Conservation (phyloP, 2,113 vertebrate species). For the Hipposideros armiger region DNA sequence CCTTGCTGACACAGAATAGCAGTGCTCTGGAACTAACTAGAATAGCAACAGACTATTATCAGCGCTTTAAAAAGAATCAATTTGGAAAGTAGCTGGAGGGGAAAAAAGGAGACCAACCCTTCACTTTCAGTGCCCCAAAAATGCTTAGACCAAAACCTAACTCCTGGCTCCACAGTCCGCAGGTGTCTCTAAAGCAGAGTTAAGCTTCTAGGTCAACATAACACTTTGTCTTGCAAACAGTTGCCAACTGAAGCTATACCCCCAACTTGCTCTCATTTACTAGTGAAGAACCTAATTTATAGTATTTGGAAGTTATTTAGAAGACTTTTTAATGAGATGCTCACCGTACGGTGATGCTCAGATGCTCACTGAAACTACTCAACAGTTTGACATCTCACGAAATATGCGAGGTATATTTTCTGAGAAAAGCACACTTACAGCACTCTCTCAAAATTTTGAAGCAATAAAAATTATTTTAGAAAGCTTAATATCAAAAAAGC, state of each 20-base stretch:
- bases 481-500: neutral
- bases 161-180: neutral
- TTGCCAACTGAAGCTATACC: neutral
- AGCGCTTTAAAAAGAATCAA: neutral
- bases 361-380: neutral
- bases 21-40: neutral
- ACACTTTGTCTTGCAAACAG: neutral
- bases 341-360: neutral
- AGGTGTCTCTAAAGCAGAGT: neutral
- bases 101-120: neutral
- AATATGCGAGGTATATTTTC: neutral
- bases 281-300: neutral
- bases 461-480: neutral
- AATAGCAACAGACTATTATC: neutral
- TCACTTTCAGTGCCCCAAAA: neutral
- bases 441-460: neutral
- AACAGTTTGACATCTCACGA: neutral
- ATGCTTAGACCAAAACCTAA: neutral
- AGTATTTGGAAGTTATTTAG: neutral
- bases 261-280: neutral
- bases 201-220: slow-evolving; percentile 38
- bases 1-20: neutral
- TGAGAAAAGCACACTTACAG: neutral
- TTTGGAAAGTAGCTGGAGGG: neutral
- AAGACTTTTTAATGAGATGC: neutral